Evolutionary conservation across 2,888 invertebrate genomes (phyloP).

Genomic region (Kryphioiulus occultus): DNA sequence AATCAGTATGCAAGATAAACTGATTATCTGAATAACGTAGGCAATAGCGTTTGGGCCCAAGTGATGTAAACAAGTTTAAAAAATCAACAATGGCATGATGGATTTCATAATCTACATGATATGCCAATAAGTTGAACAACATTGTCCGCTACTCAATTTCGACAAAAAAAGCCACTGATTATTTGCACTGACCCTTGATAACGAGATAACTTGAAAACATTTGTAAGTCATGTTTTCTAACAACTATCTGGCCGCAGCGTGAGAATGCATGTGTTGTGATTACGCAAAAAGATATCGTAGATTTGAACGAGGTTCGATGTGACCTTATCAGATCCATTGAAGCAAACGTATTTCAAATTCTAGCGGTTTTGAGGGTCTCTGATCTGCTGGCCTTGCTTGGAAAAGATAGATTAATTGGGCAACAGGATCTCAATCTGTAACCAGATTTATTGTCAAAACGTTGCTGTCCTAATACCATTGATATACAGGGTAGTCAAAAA

Average conservation of each 20-base stretch:
- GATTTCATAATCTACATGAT: neutral
- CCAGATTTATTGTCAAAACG: too few species aligned
- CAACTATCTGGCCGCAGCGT: neutral
- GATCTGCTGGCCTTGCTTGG: neutral
- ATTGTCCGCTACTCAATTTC: neutral
- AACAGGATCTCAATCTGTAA: too few species aligned
- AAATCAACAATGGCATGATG: neutral
- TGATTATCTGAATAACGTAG: neutral
- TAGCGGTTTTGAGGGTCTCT: neutral
- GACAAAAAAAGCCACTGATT: neutral
- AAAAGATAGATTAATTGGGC: too few species aligned
- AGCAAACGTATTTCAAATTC: neutral
- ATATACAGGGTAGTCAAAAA: too few species aligned
- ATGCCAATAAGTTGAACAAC: neutral
- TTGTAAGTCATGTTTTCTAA: neutral
- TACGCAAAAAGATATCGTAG: neutral
- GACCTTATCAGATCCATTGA: neutral
- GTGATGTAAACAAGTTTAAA: neutral
- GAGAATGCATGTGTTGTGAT: neutral
- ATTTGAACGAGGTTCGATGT: neutral
- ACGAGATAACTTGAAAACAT: neutral
- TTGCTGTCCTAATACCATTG: too few species aligned
- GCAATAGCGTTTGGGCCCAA: neutral
- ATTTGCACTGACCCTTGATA: neutral
- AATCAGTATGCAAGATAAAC: neutral